phyloP scores from a whole-genome alignment of 2,113 vertebrate genomes.

The Psittacus erithacus region DNA sequence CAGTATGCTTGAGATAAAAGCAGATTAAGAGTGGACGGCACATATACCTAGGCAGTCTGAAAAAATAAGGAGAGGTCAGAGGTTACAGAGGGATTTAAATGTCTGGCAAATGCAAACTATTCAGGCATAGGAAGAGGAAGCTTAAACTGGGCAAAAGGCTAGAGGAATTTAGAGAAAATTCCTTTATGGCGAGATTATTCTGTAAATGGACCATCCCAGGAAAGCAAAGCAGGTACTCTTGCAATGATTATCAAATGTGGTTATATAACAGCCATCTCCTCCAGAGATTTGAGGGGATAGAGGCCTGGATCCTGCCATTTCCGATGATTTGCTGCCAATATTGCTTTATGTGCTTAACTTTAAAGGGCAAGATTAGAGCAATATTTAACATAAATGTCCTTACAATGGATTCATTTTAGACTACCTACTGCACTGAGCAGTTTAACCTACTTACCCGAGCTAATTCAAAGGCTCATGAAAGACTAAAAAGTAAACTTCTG shows the following conservation, averaged over 20 bases:
- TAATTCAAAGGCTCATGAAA: neutral
- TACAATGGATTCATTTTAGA: neutral
- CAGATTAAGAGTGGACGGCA: slow-evolving; percentile 48
- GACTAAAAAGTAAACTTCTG: neutral
- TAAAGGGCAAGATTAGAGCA: slow-evolving; percentile 18
- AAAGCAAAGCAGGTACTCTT: slow-evolving; percentile 7
- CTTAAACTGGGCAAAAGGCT: neutral
- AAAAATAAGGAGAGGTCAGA: neutral
- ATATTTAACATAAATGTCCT: neutral
- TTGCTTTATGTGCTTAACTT: slow-evolving; percentile 23
- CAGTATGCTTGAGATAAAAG: slow-evolving; percentile 57
- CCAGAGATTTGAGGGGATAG: neutral
- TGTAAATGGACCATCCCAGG: neutral
- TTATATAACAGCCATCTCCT: slow-evolving; percentile 3
- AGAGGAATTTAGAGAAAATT: slow-evolving; percentile 24
- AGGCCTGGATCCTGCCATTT: neutral
- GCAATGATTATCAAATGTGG: neutral
- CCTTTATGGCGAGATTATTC: slow-evolving; percentile 2
- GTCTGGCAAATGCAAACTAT: neutral
- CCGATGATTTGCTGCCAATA: neutral
- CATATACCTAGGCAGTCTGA: neutral
- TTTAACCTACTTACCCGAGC: slow-evolving; percentile 1
- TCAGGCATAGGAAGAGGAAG: neutral
- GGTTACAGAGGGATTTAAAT: neutral
- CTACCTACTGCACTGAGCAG: neutral